These are phyloP conservation scores for Dolichomitus sp. DNA, from an alignment of 2,888 invertebrate species.

Conservation along the genomic window DNA sequence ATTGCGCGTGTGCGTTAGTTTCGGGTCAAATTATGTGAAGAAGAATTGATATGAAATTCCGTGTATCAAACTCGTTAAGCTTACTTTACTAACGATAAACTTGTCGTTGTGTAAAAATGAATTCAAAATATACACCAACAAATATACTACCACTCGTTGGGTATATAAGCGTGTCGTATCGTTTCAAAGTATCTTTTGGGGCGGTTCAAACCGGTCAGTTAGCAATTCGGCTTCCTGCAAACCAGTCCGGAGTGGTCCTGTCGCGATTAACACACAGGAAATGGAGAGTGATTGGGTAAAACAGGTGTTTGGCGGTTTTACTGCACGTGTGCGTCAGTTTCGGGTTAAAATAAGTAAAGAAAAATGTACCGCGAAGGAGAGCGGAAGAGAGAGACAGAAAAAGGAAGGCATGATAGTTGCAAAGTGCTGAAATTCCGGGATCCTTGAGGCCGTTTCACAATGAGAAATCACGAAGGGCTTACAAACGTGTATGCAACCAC, in stretches of 20 bases:
- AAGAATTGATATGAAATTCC: neutral
- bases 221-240: neutral
- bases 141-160: no score
- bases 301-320: slow-evolving; percentile 2
- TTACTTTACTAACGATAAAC: no score
- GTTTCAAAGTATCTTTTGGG: neutral
- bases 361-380: neutral
- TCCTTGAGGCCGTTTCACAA: neutral
- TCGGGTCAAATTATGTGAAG: slow-evolving; percentile 3
- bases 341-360: neutral
- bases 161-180: slow-evolving; percentile 14
- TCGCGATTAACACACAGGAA: neutral
- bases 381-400: neutral
- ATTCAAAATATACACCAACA: neutral
- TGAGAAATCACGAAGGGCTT: slow-evolving; percentile 35
- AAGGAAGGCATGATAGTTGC: slow-evolving; percentile 9
- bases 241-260: neutral
- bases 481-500: slow-evolving; percentile 15
- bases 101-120: neutral
- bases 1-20: neutral
- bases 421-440: slow-evolving; percentile 26
- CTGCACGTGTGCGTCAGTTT: slow-evolving; percentile 2
- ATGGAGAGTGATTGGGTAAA: neutral
- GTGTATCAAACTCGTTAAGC: neutral
- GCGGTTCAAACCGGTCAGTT: neutral